phyloP scores from a whole-genome alignment of 92 coral and sea anemone species.

The Montipora capitata region DNA sequence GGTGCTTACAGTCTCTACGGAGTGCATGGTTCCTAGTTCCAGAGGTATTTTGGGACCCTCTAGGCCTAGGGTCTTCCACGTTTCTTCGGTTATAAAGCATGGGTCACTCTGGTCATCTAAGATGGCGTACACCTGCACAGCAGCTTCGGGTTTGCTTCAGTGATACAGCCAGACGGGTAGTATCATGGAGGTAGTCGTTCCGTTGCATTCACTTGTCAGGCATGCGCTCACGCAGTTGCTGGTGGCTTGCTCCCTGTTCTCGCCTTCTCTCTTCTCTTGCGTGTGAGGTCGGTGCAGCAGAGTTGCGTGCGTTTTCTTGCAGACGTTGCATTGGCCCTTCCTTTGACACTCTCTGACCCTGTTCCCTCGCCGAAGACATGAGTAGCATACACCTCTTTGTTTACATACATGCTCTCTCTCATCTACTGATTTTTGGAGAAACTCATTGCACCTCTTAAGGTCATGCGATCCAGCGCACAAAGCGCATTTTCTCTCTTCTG shows the following conservation, averaged over 20 bases:
- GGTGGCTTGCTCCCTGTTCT: slow-evolving; percentile 33
- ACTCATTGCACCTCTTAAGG: slow-evolving; percentile 29
- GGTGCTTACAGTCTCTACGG: slow-evolving; percentile 44
- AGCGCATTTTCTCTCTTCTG: slow-evolving; percentile 16
- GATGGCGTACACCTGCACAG: slow-evolving; percentile 66
- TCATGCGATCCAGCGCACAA: slow-evolving; percentile 46
- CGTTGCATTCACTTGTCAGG: slow-evolving; percentile 10
- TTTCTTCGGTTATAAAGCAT: slow-evolving; percentile 63
- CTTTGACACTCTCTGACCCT: slow-evolving; percentile 64
- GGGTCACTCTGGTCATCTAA: slow-evolving; percentile 80
- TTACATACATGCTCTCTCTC: slow-evolving; percentile 1
- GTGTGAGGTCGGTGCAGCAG: slow-evolving; percentile 41
- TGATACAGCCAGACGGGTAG: slow-evolving; percentile 75
- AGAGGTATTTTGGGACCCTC: slow-evolving; percentile 57
- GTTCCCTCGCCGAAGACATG: slow-evolving; percentile 68
- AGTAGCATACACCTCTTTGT: slow-evolving; percentile 69
- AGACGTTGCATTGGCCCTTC: slow-evolving; percentile 44
- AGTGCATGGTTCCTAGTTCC: slow-evolving; percentile 68
- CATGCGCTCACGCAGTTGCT: slow-evolving; percentile 61
- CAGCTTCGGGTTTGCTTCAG: slow-evolving; percentile 43
- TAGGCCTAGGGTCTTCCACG: slow-evolving; percentile 19
- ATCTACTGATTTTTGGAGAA: not conserved
- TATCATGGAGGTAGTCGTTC: slow-evolving; percentile 71
- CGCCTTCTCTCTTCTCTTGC: slow-evolving; percentile 9
- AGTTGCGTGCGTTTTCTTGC: slow-evolving; percentile 82